A percentile compares a stretch with the other conserved stretches of the same genome.
These are phyloP conservation scores for Ridgeia piscesae DNA, from an alignment of 1,140 invertebrate species.

Conservation along the genomic window DNA sequence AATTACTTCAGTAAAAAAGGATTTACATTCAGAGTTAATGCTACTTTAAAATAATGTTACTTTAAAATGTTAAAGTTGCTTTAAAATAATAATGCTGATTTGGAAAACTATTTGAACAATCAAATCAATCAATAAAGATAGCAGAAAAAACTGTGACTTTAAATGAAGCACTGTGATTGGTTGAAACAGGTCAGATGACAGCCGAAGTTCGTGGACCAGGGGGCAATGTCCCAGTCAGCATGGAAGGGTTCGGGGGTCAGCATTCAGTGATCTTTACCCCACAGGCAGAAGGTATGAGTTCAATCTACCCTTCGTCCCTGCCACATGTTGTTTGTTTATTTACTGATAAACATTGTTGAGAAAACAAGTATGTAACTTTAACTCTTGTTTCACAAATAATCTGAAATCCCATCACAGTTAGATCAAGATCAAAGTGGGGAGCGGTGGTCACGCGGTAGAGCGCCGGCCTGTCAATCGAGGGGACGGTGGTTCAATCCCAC, in stretches of 20 bases:
- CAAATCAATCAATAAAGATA: neutral
- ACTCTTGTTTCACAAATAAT: neutral
- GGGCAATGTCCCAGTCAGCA: constrained; percentile 33
- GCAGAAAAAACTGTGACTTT: neutral
- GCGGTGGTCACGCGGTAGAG: too few species aligned
- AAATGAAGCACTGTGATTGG: neutral
- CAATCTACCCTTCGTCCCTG: neutral
- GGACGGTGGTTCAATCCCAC: too few species aligned
- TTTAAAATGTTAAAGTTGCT: too few species aligned
- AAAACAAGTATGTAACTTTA: neutral
- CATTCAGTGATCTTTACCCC: neutral
- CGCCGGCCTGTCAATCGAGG: too few species aligned
- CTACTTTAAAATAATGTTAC: too few species aligned
- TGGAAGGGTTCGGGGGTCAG: constrained; percentile 42
- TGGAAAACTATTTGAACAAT: neutral
- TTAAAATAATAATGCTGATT: neutral
- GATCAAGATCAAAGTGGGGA: too few species aligned
- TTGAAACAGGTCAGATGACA: constrained; percentile 62
- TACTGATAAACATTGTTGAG: neutral
- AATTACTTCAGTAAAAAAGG: too few species aligned
- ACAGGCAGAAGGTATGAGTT: neutral
- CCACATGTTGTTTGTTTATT: neutral
- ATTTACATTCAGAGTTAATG: too few species aligned
- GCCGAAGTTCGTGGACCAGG: constrained; percentile 67
- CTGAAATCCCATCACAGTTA: neutral